Percentiles rank a stretch among this genome's conserved stretches.
Conservation (phyloP, 1,140 invertebrate species). For the Saccostrea glomerata region DNA sequence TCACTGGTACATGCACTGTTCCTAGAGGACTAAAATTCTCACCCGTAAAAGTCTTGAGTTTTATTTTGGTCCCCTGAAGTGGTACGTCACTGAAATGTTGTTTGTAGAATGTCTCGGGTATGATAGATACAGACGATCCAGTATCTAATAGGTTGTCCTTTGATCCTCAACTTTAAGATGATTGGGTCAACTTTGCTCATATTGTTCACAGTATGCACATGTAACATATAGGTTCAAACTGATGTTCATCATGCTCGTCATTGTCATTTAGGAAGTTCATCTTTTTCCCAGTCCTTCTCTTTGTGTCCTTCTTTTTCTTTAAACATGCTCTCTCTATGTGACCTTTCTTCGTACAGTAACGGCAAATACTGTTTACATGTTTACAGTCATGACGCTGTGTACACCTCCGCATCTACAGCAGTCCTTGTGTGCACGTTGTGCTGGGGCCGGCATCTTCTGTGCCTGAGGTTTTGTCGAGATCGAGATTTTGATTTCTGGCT, state of each 20-base stretch:
- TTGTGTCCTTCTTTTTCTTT: too few species aligned
- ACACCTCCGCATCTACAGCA: constrained; percentile 45
- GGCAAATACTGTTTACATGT: background rate
- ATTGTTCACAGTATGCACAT: background rate
- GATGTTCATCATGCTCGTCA: background rate
- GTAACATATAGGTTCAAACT: constrained; percentile 18
- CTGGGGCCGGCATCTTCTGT: background rate
- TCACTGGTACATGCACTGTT: constrained; percentile 14
- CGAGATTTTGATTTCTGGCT: background rate
- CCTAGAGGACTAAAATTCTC: constrained; percentile 27
- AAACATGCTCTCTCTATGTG: too few species aligned
- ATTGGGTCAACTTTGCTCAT: background rate
- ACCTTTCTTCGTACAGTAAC: too few species aligned
- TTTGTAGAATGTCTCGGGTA: constrained; percentile 15
- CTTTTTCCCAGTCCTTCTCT: background rate
- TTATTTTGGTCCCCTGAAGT: background rate
- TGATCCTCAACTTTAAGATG: background rate
- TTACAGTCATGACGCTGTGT: constrained; percentile 21
- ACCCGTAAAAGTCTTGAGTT: constrained; percentile 37
- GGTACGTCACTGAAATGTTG: constrained; percentile 11
- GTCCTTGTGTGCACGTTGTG: background rate
- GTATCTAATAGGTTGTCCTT: constrained; percentile 16
- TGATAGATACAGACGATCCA: constrained; percentile 32
- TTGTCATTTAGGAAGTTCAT: background rate
- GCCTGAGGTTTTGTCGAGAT: background rate